Evolutionary conservation across 2,888 invertebrate species (phyloP), one percentile per base, ranked within the genome.

Genomic region (Meiosimyza platycephala): DNA sequence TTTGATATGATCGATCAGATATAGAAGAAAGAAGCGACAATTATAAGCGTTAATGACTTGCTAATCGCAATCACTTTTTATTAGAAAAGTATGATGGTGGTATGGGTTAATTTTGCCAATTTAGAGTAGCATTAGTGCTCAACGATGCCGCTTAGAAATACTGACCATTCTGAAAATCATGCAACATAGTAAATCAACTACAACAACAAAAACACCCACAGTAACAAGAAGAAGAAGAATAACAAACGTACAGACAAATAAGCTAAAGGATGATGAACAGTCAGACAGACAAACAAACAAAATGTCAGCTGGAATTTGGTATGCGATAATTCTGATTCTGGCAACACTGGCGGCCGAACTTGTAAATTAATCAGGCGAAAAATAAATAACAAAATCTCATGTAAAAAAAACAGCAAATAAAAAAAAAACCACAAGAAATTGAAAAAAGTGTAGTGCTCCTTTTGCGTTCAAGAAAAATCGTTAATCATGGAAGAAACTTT

Each of bases 401-500:
- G 33, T 33, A 28, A n/a, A 51, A 67, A 48, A 59, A 13, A 59
- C 28, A 59, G 11, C 11, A 47, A 54, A 40, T 55, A 55, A 11
- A 16, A 16, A 33, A 16, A 33, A 60, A 18, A 47, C 13, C 3
- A 67, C 6, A 54, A 67, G 55, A 12, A 47, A 60, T 15, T 22
- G 33, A 60, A 60, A 28, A 28, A 60, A 60, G 33, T 60, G 59
- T 33, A 22, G 28, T n/a, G n/a, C n/a, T n/a, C 59, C 28, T n/a
- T 40, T 54, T 40, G 40, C 40, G 40, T 18, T 15, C 16, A 59
- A 68, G 70, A 52, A 47, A 6, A 47, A 54, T 70, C 70, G 70
- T 63, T 54, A 70, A 70, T 70, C 70, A 70, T 63, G 18, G 67
- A 16, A 54, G 66, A 18, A 54, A 67, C 67, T 67, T 66, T 40